Conservation (phyloP, 2,113 vertebrate species). For the Eurystomus gularis region DNA sequence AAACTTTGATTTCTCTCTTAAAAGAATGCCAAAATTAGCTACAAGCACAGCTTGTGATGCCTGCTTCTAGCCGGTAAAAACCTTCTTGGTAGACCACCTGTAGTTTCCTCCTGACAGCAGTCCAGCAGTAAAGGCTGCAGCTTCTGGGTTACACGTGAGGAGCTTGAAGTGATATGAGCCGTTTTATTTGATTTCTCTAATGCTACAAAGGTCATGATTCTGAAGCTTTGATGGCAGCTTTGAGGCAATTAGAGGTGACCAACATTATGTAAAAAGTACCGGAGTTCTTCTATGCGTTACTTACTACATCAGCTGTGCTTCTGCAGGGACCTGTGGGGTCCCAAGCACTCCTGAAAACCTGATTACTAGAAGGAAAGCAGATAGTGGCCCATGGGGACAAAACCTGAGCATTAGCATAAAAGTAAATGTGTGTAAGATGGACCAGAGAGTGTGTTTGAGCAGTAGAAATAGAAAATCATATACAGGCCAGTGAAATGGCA, state of each 20-base stretch:
- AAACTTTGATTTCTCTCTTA: neutral
- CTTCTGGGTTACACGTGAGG: neutral
- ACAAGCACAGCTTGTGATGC: neutral
- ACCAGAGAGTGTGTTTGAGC: neutral
- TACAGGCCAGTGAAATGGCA: neutral
- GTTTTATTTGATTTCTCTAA: neutral
- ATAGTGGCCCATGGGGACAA: neutral
- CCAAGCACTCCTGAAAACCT: neutral
- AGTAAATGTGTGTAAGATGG: neutral
- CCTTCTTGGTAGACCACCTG: neutral
- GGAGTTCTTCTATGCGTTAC: rapidly evolving
- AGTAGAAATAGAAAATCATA: neutral
- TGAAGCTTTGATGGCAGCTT: neutral
- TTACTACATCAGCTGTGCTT: neutral
- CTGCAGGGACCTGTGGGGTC: neutral
- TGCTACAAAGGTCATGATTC: neutral
- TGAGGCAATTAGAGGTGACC: neutral
- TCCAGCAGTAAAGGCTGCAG: neutral
- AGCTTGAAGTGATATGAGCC: rapidly evolving
- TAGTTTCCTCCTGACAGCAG: neutral
- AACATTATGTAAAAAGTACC: neutral
- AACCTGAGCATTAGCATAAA: neutral
- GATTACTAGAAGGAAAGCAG: neutral
- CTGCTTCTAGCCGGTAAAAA: neutral
- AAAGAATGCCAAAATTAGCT: neutral